phyloP scores from a whole-genome alignment of 2,797 vertebrate genomes.

The Peromyscus aztecus region DNA sequence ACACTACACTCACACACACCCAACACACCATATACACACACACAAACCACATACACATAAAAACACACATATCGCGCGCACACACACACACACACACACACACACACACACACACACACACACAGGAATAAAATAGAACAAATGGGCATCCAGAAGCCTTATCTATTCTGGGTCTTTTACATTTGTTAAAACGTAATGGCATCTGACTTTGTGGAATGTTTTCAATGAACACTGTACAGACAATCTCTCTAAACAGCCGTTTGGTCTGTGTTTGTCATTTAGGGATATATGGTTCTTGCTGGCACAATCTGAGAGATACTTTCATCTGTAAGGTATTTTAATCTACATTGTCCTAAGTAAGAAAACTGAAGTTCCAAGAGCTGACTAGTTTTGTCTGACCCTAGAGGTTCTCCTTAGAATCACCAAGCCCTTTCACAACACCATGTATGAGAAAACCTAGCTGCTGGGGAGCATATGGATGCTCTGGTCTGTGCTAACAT shows the following conservation, averaged over 20 bases:
- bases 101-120: neutral
- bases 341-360: neutral
- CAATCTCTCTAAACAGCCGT: neutral
- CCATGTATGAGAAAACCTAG: neutral
- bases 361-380: neutral
- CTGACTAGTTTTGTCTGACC: neutral
- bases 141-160: neutral
- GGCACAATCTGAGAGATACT: neutral
- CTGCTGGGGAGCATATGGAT: neutral
- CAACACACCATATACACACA: neutral
- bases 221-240: neutral
- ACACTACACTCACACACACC: neutral
- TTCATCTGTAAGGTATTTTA: neutral
- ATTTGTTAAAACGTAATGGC: neutral
- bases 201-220: neutral
- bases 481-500: neutral
- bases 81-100: neutral
- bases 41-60: neutral
- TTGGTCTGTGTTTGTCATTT: neutral
- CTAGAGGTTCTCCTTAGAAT: neutral
- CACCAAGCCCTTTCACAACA: neutral
- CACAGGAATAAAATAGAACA: neutral
- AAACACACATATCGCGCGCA: too few species aligned
- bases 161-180: neutral
- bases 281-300: neutral